These are phyloP conservation scores for Ochropleura leucogaster DNA, from an alignment of 2,888 invertebrate species.

Conservation along the genomic window DNA sequence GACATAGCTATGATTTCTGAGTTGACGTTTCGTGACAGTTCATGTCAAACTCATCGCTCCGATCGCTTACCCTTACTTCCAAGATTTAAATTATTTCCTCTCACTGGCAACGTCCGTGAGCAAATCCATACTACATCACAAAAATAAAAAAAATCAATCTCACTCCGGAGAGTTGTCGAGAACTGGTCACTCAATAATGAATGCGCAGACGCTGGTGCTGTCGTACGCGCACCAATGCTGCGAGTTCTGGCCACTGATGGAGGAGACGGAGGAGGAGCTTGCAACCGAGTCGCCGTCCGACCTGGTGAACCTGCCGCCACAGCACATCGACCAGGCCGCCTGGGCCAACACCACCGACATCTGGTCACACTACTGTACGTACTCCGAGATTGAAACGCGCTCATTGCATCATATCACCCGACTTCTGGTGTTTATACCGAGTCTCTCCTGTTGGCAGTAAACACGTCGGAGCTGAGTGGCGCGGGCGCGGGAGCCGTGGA, in stretches of 20 bases:
- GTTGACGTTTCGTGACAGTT: too few relatives aligned
- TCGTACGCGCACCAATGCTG: constrained; percentile 99
- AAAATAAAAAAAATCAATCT: too few relatives aligned
- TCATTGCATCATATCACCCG: neutral
- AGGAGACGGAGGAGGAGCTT: constrained; percentile 91
- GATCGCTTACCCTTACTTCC: too few relatives aligned
- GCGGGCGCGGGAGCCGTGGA: constrained; percentile 61
- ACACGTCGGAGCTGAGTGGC: constrained; percentile 76
- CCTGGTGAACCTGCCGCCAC: constrained; percentile 84
- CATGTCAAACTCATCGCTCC: too few relatives aligned
- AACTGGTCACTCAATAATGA: neutral
- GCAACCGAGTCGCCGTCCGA: constrained; percentile 84
- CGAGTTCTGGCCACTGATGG: constrained; percentile 94
- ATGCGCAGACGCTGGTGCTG: constrained; percentile 93
- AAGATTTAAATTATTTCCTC: too few relatives aligned
- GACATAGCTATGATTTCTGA: too few relatives aligned
- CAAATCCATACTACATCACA: too few relatives aligned
- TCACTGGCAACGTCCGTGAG: too few relatives aligned
- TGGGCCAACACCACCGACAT: constrained; percentile 96
- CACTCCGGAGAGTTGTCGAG: neutral
- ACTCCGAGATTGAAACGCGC: neutral
- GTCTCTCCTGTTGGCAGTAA: constrained; percentile 69
- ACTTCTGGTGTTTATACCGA: neutral
- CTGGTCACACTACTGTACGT: constrained; percentile 96
- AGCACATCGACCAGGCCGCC: constrained; percentile 90